Conservation (phyloP, 2,797 vertebrate genomes). For the Gastrophryne carolinensis region DNA sequence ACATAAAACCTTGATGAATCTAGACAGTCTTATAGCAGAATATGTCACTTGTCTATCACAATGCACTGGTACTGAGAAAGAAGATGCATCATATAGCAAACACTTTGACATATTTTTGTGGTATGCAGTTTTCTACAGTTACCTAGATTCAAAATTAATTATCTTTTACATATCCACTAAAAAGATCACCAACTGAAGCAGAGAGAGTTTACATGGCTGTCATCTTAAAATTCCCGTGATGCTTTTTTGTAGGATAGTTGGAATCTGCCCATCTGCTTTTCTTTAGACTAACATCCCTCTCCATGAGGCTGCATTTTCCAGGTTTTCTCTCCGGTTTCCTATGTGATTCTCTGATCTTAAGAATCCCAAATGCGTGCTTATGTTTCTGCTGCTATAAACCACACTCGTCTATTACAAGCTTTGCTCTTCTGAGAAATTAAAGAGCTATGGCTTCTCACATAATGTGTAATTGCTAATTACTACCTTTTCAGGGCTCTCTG, state of each 20-base stretch:
- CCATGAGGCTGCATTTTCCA: constrained; percentile 26
- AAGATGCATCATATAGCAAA: too few relatives aligned
- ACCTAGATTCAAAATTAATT: too few relatives aligned
- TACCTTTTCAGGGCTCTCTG: neutral
- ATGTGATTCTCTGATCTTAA: neutral
- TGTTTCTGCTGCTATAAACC: neutral
- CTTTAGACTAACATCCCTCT: constrained; percentile 24
- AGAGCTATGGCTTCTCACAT: neutral
- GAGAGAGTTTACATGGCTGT: neutral
- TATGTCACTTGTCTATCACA: too few relatives aligned
- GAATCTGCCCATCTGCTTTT: constrained; percentile 40
- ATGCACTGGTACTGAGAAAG: too few relatives aligned
- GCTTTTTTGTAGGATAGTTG: neutral
- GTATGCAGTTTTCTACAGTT: too few relatives aligned
- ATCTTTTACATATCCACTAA: too few relatives aligned
- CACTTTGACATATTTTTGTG: too few relatives aligned
- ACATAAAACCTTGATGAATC: too few relatives aligned
- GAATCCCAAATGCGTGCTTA: neutral
- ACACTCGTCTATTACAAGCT: neutral
- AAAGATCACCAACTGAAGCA: too few relatives aligned
- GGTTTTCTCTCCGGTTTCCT: neutral
- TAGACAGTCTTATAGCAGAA: too few relatives aligned
- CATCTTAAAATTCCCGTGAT: constrained; percentile 11
- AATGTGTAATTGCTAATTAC: neutral
- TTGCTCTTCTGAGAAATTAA: constrained; percentile 11